phyloP scores from a whole-genome alignment of 2,888 invertebrate genomes.

The Melieria crassipennis region DNA sequence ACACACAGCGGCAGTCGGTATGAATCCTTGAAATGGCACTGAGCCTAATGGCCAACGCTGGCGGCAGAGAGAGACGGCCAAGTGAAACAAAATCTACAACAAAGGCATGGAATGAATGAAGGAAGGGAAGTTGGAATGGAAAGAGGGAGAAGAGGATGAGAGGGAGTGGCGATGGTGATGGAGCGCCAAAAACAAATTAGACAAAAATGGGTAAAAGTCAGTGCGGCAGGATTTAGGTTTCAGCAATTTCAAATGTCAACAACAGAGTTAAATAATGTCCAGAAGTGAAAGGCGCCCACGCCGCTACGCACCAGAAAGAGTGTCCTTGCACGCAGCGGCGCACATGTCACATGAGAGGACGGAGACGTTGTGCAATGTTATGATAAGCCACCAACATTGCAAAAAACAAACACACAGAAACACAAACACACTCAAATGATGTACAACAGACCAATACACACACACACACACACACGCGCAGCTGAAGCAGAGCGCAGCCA shows the following conservation, averaged over 20 bases:
- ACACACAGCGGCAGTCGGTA: no score
- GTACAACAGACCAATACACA: background rate
- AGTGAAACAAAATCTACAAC: background rate
- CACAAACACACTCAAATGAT: background rate
- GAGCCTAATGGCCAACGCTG: background rate
- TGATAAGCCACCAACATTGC: background rate
- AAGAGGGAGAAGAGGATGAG: no score
- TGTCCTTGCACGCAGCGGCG: no score
- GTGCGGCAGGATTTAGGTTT: background rate
- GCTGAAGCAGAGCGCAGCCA: no score
- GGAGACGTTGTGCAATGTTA: background rate
- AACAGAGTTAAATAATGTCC: conserved; percentile 18
- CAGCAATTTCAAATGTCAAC: conserved; percentile 18
- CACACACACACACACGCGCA: no score
- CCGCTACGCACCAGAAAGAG: background rate
- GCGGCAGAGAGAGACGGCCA: background rate
- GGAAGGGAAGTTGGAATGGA: no score
- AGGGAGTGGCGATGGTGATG: no score
- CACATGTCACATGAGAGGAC: no score
- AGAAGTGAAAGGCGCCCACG: background rate
- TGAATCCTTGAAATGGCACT: no score
- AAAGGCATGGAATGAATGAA: background rate
- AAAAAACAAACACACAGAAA: background rate
- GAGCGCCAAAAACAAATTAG: background rate
- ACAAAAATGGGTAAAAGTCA: background rate